Evolutionary conservation across 1,140 invertebrate species (phyloP).

Genomic region (Polypedilum pembai): DNA sequence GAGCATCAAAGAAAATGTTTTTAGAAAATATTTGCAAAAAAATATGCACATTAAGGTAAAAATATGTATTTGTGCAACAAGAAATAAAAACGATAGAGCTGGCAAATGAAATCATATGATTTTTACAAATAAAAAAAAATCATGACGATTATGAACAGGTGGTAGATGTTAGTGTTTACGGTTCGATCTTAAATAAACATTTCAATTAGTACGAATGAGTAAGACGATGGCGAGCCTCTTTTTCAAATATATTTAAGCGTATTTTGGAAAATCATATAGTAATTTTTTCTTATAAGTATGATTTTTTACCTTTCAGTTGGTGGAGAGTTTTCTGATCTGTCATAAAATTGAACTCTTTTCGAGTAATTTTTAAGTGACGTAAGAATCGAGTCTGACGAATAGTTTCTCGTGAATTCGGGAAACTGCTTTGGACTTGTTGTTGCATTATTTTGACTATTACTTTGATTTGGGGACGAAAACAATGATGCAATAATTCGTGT

Average conservation of each 20-base stretch:
- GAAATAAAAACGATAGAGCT: too few relatives aligned
- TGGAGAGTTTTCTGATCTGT: neutral
- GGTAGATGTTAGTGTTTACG: too few relatives aligned
- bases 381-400: neutral
- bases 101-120: too few relatives aligned
- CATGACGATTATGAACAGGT: neutral
- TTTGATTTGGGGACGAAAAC: neutral
- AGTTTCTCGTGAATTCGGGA: neutral
- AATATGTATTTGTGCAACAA: too few relatives aligned
- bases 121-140: too few relatives aligned
- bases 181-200: too few relatives aligned
- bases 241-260: neutral
- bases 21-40: too few relatives aligned
- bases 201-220: too few relatives aligned
- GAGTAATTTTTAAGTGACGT: neutral
- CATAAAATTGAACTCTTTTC: neutral
- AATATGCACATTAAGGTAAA: too few relatives aligned
- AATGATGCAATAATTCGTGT: neutral
- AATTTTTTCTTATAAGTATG: too few relatives aligned
- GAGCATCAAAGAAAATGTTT: too few relatives aligned
- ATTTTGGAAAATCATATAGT: neutral
- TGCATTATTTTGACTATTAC: neutral
- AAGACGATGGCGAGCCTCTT: neutral
- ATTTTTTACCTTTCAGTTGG: neutral
- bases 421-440: neutral